Percentiles rank a stretch among this genome's conserved stretches.
These are phyloP conservation scores for Luehdorfia chinensis DNA, from an alignment of 1,140 invertebrate genomes.

Conservation along the genomic window DNA sequence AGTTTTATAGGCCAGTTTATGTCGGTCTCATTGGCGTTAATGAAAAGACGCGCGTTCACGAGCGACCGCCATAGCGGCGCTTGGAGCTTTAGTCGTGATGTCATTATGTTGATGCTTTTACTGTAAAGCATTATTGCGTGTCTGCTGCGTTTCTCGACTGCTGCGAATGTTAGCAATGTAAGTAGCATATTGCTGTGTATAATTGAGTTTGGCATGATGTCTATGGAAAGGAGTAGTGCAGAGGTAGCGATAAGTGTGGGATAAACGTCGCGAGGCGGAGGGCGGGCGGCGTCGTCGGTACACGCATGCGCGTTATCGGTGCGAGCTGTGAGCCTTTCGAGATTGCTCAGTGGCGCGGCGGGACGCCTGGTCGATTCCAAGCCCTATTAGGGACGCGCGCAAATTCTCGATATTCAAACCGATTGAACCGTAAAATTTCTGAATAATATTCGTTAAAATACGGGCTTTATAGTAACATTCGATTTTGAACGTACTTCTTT, in stretches of 20 bases:
- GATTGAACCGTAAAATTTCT: slow-evolving; percentile 37
- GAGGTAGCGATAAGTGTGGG: slow-evolving; percentile 19
- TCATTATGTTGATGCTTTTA: slow-evolving; percentile 5
- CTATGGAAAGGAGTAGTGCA: neutral
- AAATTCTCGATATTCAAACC: slow-evolving; percentile 33
- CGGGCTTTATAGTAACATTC: neutral
- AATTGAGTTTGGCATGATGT: neutral
- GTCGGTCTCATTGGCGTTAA: slow-evolving; percentile 10
- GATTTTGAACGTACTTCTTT: neutral
- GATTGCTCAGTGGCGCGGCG: slow-evolving; percentile 65
- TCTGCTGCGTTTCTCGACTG: neutral
- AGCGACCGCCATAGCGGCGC: slow-evolving; percentile 3
- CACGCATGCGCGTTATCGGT: slow-evolving; percentile 57
- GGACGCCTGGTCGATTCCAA: slow-evolving; percentile 66
- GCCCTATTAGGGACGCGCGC: slow-evolving; percentile 38
- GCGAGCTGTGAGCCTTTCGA: slow-evolving; percentile 48
- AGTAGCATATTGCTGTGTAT: neutral
- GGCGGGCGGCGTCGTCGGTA: slow-evolving; percentile 23
- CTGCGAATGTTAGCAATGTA: neutral
- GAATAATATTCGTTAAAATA: slow-evolving; percentile 16
- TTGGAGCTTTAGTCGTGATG: slow-evolving; percentile 4
- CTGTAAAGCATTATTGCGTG: too few relatives aligned
- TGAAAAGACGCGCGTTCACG: neutral
- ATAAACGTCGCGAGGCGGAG: slow-evolving; percentile 22
- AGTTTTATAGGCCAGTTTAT: slow-evolving; percentile 7